phyloP scores from a whole-genome alignment of 2,113 vertebrate genomes.

The Ranitomeya imitator region DNA sequence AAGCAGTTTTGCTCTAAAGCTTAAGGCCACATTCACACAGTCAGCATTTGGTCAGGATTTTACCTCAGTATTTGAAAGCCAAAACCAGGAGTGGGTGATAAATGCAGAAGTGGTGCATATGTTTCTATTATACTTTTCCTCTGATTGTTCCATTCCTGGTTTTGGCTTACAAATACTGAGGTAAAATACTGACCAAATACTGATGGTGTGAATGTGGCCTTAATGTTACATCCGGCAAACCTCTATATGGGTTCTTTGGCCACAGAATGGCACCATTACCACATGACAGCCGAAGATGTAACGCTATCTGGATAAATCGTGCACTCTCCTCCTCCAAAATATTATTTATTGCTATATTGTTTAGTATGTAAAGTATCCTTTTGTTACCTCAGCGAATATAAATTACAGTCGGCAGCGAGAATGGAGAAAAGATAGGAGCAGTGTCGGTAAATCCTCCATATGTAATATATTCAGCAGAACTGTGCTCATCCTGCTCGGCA shows the following conservation, averaged over 20 bases:
- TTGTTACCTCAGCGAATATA: conserved; percentile 1
- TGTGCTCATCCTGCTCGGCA: conserved; percentile 8
- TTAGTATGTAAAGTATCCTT: neutral
- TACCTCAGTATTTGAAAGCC: too few relatives aligned
- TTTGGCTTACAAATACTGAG: too few relatives aligned
- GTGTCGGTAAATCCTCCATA: conserved; percentile 1
- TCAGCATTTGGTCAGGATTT: too few relatives aligned
- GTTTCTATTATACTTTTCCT: too few relatives aligned
- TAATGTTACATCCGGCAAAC: neutral
- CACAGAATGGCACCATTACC: neutral
- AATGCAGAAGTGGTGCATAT: too few relatives aligned
- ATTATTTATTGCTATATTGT: neutral
- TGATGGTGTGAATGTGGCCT: too few relatives aligned
- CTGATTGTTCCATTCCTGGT: too few relatives aligned
- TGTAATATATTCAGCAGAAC: neutral
- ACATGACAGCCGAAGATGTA: neutral
- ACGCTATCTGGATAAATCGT: neutral
- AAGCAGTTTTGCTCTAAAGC: neutral
- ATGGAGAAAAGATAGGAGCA: neutral
- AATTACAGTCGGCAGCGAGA: neutral
- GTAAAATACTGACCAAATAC: too few relatives aligned
- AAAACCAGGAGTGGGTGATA: too few relatives aligned
- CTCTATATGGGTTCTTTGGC: neutral
- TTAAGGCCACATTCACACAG: too few relatives aligned
- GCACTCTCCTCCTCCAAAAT: neutral